phyloP scores from a whole-genome alignment of 1,140 invertebrate genomes.

The Bradysia coprophila region DNA sequence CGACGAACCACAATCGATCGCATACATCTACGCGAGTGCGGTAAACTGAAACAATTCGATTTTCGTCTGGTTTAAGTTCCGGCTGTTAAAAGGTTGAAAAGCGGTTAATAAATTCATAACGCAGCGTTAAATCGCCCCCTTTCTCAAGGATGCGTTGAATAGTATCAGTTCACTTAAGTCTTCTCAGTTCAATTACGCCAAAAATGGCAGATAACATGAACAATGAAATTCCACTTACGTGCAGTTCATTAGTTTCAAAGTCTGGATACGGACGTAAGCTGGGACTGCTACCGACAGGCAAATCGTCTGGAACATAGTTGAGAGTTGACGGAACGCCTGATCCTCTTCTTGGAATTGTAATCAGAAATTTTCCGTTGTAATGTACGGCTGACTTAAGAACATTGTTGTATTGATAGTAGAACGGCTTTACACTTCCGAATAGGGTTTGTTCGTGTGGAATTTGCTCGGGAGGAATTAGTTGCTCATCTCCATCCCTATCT shows the following conservation, averaged over 20 bases:
- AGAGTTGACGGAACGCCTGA: constrained; percentile 45
- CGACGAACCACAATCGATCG: no score
- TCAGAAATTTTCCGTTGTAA: constrained; percentile 43
- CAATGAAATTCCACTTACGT: constrained; percentile 16
- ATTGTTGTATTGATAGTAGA: no score
- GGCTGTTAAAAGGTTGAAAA: no score
- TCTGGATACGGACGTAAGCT: constrained; percentile 42
- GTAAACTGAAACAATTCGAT: constrained; percentile 39
- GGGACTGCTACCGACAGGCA: constrained; percentile 25
- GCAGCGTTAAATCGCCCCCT: no score
- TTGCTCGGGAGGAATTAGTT: no score
- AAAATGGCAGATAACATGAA: neutral
- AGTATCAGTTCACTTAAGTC: neutral
- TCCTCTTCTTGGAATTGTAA: constrained; percentile 48
- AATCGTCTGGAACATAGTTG: constrained; percentile 37
- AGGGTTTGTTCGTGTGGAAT: no score
- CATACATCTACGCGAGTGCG: constrained; percentile 43
- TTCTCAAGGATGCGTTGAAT: neutral
- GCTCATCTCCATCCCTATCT: no score
- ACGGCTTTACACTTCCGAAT: no score
- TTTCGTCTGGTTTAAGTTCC: constrained; percentile 17
- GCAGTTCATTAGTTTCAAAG: constrained; percentile 32
- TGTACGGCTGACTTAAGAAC: constrained; percentile 49
- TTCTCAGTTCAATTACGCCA: neutral
- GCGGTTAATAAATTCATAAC: no score